phyloP scores from a whole-genome alignment of 1,140 invertebrate species.

The Aricia agestis region DNA sequence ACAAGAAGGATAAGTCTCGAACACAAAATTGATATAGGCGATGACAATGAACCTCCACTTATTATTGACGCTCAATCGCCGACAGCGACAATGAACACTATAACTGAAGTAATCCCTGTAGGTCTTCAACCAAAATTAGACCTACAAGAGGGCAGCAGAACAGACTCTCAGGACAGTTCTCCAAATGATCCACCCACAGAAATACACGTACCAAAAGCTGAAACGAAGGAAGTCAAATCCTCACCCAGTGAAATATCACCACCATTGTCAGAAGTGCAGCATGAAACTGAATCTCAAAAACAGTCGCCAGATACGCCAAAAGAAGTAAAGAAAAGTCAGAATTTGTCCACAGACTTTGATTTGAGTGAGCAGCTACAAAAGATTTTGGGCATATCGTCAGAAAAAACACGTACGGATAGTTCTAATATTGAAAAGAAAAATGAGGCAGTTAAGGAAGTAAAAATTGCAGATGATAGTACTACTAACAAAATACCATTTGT shows the following conservation, averaged over 20 bases:
- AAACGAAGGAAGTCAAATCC: constrained; percentile 56
- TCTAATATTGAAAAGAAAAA: constrained; percentile 51
- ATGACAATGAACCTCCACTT: constrained; percentile 71
- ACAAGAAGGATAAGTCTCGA: constrained; percentile 63
- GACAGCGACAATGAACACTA: constrained; percentile 63
- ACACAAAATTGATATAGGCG: constrained; percentile 71
- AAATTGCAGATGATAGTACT: constrained; percentile 53
- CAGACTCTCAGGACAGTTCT: constrained; percentile 63
- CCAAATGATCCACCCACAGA: constrained; percentile 68
- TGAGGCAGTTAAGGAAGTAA: constrained; percentile 57
- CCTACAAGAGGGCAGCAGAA: constrained; percentile 46
- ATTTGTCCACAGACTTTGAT: constrained; percentile 72
- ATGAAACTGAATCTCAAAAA: constrained; percentile 59
- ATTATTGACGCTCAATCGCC: constrained; percentile 68
- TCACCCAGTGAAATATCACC: constrained; percentile 69
- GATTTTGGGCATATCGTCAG: constrained; percentile 70
- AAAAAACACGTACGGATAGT: constrained; percentile 56
- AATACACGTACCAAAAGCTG: constrained; percentile 58
- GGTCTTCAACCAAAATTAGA: constrained; percentile 59
- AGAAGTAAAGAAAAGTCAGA: constrained; percentile 72
- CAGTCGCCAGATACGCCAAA: constrained; percentile 64
- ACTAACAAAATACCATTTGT: constrained; percentile 65
- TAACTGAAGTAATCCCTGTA: constrained; percentile 64
- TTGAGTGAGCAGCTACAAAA: constrained; percentile 73
- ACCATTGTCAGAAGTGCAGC: constrained; percentile 47